Evolutionary conservation across 2,888 invertebrate genomes (phyloP).

Genomic region (Ochropacha duplaris): DNA sequence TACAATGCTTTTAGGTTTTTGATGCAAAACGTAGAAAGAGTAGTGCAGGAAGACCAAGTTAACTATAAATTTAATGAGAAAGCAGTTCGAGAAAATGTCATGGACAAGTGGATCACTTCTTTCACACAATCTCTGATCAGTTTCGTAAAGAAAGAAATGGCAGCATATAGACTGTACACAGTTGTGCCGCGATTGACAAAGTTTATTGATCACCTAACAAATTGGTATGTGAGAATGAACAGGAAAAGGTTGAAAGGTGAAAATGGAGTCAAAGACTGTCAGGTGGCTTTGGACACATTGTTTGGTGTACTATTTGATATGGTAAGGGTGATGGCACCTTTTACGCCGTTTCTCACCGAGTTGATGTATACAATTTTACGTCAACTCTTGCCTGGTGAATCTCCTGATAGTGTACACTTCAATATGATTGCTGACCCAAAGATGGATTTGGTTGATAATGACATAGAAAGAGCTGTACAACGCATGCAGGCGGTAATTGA

Average conservation of each 20-base stretch:
- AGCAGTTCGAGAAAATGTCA: conserved; percentile 86
- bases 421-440: conserved; percentile 93
- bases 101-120: conserved; percentile 99
- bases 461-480: conserved; percentile 94
- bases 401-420: conserved; percentile 93
- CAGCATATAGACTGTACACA: conserved; percentile 95
- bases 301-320: conserved; percentile 94
- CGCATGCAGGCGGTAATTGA: conserved; percentile 98
- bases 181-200: conserved; percentile 97
- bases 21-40: conserved; percentile 94
- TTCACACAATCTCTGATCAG: conserved; percentile 96
- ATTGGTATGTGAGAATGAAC: conserved; percentile 99
- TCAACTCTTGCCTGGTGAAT: conserved; percentile 81
- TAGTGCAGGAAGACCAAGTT: conserved; percentile 86
- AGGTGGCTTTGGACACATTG: conserved; percentile 92
- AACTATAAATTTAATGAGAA: conserved; percentile 83
- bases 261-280: conserved; percentile 90
- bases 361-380: conserved; percentile 95
- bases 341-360: conserved; percentile 98
- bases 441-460: conserved; percentile 87
- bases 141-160: conserved; percentile 96
- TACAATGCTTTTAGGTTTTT: conserved; percentile 96
- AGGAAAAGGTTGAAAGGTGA: conserved; percentile 97
- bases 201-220: conserved; percentile 98
- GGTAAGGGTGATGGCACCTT: conserved; percentile 97